phyloP scores from a whole-genome alignment of 2,113 vertebrate species.

The Cephalopterus ornatus region DNA sequence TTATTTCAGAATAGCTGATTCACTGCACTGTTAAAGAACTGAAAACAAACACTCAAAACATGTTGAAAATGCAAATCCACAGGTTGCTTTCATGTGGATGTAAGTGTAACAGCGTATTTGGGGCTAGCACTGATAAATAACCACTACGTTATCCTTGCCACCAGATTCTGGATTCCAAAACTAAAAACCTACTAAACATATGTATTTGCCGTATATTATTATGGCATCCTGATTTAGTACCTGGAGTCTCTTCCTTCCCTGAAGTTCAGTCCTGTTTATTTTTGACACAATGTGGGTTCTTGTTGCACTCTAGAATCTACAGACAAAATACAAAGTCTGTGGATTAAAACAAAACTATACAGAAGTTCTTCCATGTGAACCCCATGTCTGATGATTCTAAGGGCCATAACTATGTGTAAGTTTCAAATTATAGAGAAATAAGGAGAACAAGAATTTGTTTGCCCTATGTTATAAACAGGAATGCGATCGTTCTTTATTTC shows the following conservation, averaged over 20 bases:
- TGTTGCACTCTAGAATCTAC: neutral
- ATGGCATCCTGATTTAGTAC: neutral
- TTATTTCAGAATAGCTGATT: constrained; percentile 51
- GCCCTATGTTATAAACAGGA: neutral
- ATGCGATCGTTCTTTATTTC: neutral
- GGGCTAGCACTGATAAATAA: constrained; percentile 8
- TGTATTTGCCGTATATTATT: neutral
- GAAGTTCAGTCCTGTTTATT: neutral
- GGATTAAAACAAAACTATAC: neutral
- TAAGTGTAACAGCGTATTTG: neutral
- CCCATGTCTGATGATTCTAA: neutral
- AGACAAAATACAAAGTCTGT: neutral
- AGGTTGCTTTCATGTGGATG: constrained; percentile 12
- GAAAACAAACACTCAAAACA: constrained; percentile 30
- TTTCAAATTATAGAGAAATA: neutral
- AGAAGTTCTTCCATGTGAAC: neutral
- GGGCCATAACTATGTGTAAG: neutral
- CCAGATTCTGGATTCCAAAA: neutral
- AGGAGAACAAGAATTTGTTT: neutral
- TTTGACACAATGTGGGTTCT: neutral
- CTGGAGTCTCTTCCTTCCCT: neutral
- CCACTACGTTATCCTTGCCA: neutral
- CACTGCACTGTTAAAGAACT: constrained; percentile 1
- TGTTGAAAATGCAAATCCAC: neutral
- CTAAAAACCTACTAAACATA: neutral